Evolutionary conservation across 2,113 vertebrate genomes (phyloP).

Genomic region (Coturnix japonica): DNA sequence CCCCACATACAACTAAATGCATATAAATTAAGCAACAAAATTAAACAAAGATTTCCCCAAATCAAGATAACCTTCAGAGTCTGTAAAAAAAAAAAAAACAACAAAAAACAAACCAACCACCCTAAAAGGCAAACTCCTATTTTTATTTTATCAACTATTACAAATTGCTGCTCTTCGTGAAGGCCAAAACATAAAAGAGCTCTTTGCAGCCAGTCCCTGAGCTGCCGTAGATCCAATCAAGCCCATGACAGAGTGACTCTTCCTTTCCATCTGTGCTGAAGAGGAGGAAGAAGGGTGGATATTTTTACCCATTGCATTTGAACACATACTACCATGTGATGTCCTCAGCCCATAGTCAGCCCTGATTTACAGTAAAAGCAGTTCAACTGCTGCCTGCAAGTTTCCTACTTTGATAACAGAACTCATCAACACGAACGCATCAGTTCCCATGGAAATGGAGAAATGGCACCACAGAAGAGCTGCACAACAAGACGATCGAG

Average conservation of each 20-base stretch:
- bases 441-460: slow-evolving; percentile 28
- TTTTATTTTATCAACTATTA: not conserved
- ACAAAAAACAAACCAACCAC: no score
- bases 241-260: not conserved
- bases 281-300: slow-evolving; percentile 32
- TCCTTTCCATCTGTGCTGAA: slow-evolving; percentile 24
- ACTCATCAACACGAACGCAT: slow-evolving; percentile 14
- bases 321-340: slow-evolving; percentile 30
- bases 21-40: slow-evolving; percentile 17
- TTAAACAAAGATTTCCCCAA: not conserved
- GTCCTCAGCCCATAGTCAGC: slow-evolving; percentile 1
- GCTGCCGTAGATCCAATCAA: not conserved
- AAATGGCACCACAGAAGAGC: not conserved
- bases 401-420: slow-evolving; percentile 2
- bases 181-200: not conserved
- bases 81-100: not conserved
- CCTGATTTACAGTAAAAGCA: not conserved
- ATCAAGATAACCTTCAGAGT: not conserved
- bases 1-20: not conserved
- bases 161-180: not conserved
- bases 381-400: not conserved
- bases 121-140: not conserved
- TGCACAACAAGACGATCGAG: not conserved
- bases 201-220: not conserved
- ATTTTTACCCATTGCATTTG: slow-evolving; percentile 50